phyloP scores from a whole-genome alignment of 2,113 vertebrate species.

The Ptychochromis oligacanthus region DNA sequence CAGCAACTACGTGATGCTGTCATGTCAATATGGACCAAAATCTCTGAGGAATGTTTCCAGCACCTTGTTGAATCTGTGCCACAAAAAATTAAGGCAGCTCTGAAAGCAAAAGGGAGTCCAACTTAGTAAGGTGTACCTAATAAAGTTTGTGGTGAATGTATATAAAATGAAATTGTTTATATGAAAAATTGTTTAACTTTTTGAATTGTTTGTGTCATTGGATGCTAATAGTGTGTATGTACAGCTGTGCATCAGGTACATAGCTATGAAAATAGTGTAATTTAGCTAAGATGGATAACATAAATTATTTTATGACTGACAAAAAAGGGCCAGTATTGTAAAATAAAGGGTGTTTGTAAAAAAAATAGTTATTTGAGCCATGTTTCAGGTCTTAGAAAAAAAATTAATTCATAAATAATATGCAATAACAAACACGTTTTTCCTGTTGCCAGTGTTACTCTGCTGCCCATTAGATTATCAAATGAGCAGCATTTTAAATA shows the following conservation, averaged over 20 bases:
- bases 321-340: neutral
- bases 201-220: neutral
- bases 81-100: neutral
- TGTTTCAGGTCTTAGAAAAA: neutral
- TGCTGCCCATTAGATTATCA: neutral
- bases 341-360: neutral
- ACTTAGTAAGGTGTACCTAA: neutral
- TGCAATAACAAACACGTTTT: neutral
- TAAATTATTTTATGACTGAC: neutral
- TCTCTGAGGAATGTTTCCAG: neutral
- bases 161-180: neutral
- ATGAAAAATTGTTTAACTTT: neutral
- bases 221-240: neutral
- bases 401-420: no score
- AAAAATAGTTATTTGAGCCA: rapidly evolving
- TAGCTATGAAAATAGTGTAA: neutral
- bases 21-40: neutral
- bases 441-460: neutral
- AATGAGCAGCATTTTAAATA: neutral
- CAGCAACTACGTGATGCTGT: neutral
- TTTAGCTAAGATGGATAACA: neutral
- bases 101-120: neutral
- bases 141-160: neutral
- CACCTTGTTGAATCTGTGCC: neutral
- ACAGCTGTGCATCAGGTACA: neutral